A percentile compares a stretch with the other conserved stretches of the same genome.
Conservation (phyloP, 2,888 invertebrate genomes). For the Aspidiotus rigidus region DNA sequence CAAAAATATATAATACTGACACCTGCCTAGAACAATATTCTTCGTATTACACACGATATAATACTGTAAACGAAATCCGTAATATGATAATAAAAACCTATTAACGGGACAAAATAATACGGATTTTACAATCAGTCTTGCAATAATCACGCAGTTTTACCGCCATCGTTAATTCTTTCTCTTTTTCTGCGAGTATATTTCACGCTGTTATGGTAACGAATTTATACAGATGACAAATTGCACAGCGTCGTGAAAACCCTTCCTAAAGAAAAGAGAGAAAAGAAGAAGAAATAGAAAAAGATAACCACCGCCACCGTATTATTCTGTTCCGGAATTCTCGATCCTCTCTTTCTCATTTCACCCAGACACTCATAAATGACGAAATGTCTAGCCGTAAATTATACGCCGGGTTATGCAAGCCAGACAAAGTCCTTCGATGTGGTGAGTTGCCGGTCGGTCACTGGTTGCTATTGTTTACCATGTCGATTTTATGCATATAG, state of each 20-base stretch:
- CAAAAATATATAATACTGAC: too few species aligned
- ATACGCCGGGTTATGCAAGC: background rate
- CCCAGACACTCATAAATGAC: background rate
- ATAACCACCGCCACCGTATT: background rate
- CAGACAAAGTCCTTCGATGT: background rate
- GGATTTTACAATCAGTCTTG: too few species aligned
- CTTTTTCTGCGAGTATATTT: background rate
- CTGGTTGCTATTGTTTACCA: too few species aligned
- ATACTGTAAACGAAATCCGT: too few species aligned
- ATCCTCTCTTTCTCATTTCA: background rate
- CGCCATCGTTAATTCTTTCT: background rate
- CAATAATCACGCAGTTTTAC: background rate
- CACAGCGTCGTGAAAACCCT: background rate
- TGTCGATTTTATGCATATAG: too few species aligned
- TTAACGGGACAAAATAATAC: too few species aligned
- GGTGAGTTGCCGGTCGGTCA: too few species aligned
- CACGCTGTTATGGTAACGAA: background rate
- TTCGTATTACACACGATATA: too few species aligned
- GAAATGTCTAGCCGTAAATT: conserved; percentile 4
- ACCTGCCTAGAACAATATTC: too few species aligned
- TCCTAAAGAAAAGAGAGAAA: background rate
- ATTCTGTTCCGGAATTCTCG: background rate
- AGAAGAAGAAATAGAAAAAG: too few species aligned
- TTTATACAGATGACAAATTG: background rate
- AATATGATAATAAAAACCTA: too few species aligned